phyloP scores from a whole-genome alignment of 92 coral and sea anemone genomes.

The Zoanthus sansibaricus region DNA sequence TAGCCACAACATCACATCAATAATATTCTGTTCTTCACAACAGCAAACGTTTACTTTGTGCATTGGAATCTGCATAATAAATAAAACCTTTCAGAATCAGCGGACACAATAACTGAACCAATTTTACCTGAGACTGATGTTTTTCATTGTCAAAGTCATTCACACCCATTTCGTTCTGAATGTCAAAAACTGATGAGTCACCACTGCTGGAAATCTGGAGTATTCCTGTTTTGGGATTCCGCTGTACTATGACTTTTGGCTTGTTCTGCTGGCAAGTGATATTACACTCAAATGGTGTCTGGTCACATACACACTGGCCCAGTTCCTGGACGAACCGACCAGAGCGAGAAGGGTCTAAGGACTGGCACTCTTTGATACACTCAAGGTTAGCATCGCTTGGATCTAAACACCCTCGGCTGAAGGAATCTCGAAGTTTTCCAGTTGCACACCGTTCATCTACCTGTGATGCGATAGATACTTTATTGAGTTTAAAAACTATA shows the following conservation, averaged over 20 bases:
- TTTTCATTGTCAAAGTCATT: conserved; percentile 42
- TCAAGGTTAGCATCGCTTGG: conserved; percentile 25
- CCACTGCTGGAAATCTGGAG: background rate
- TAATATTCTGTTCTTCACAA: no score
- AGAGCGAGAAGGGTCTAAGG: conserved; percentile 10
- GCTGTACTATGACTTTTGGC: conserved; percentile 49
- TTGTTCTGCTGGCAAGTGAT: conserved; percentile 54
- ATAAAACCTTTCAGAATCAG: no score
- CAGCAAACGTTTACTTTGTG: no score
- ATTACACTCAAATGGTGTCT: conserved; percentile 67
- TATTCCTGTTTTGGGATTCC: conserved; percentile 42
- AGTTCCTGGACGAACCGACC: conserved; percentile 56
- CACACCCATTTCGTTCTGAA: conserved; percentile 66
- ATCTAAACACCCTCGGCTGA: conserved; percentile 75
- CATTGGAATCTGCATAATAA: no score
- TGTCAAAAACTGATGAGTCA: background rate
- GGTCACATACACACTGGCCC: conserved; percentile 74
- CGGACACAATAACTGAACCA: no score
- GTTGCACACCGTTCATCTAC: conserved; percentile 78
- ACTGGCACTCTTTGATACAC: conserved; percentile 35
- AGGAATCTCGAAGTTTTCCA: conserved; percentile 71
- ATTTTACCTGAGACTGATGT: conserved; percentile 34
- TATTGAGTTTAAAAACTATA: no score
- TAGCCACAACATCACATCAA: no score
- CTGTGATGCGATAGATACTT: conserved; percentile 26